Evolutionary conservation across 2,797 vertebrate genomes (phyloP), one percentile per base, ranked within the genome.

Genomic region (Moxostoma hubbsi): DNA sequence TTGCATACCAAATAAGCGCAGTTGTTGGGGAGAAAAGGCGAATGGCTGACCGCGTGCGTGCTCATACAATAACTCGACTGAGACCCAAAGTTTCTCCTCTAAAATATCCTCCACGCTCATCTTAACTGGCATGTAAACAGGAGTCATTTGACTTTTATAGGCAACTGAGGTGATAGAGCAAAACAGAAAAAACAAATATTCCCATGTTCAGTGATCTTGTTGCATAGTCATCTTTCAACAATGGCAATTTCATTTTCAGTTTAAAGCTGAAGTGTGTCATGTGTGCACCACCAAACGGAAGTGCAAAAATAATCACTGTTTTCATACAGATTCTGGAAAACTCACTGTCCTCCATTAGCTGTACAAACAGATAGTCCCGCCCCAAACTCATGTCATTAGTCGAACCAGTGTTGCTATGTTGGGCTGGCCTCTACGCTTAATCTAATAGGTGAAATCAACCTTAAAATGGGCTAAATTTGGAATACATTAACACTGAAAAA

Each of bases 1-100:
- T 90, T 86, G 93, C 94, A 95, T 95, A 95, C 94, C 94, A 95
- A 95, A 94, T 91, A 93, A 92, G 91, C 89, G 86, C 90, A 90
- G 93, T 93, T 93, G 93, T 94, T 93, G 93, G 93, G 93, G 90
- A 94, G 93, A 94, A 94, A 93, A 89, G 88, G 89, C 87, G 89
- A 80, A 81, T 62, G 55, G 80, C 59, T 64, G 76, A 61, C 43
- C 4, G 80, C 49, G 73, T 71, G 67, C 45, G 59, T 55, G 62
- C 1, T 57, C 75, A 75, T 73, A 75, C 62, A 76, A 80, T 66
- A 70, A 61, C 66, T 70, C n/a, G 36, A 51, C 57, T 63, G 53
- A 63, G 77, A 80, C 80, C 73, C 46, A 2, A 66, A 73, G 73
- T 36, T 81, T 82, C 75, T 81, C 66, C 79, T 65, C 73, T 55